Conservation (phyloP, 2,888 invertebrate genomes). For the Sialis fuliginosa region DNA sequence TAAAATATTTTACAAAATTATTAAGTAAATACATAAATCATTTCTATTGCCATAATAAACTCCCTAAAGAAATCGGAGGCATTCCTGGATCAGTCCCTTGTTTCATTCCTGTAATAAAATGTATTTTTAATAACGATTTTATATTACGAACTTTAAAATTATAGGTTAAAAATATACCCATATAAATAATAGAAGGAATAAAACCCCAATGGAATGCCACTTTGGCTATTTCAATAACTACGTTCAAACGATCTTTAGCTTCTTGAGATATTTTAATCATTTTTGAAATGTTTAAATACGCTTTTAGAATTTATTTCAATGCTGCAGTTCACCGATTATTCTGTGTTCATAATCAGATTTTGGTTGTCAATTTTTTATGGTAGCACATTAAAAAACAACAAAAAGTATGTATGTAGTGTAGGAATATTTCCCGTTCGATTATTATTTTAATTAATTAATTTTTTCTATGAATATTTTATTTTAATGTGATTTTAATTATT, state of each 20-base stretch:
- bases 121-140: slow-evolving; percentile 1
- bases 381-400: too few relatives aligned
- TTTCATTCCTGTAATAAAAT: slow-evolving; percentile 34
- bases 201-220: slow-evolving; percentile 51
- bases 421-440: too few relatives aligned
- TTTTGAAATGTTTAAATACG: background rate
- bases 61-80: slow-evolving; percentile 37
- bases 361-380: too few relatives aligned
- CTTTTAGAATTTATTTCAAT: too few relatives aligned
- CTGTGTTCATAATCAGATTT: too few relatives aligned
- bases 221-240: slow-evolving; percentile 38
- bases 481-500: too few relatives aligned
- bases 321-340: too few relatives aligned
- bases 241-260: slow-evolving; percentile 40
- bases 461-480: too few relatives aligned
- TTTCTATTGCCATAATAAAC: slow-evolving; percentile 22
- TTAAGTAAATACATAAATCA: background rate
- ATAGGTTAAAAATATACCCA: slow-evolving; percentile 29
- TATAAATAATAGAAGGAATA: slow-evolving; percentile 46
- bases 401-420: too few relatives aligned
- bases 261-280: slow-evolving; percentile 26
- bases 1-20: too few relatives aligned
- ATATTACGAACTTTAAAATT: slow-evolving; percentile 1
- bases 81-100: slow-evolving; percentile 51
- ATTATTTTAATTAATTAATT: too few relatives aligned